phyloP scores from a whole-genome alignment of 2,797 vertebrate species.

The Rhinatrema bivittatum region DNA sequence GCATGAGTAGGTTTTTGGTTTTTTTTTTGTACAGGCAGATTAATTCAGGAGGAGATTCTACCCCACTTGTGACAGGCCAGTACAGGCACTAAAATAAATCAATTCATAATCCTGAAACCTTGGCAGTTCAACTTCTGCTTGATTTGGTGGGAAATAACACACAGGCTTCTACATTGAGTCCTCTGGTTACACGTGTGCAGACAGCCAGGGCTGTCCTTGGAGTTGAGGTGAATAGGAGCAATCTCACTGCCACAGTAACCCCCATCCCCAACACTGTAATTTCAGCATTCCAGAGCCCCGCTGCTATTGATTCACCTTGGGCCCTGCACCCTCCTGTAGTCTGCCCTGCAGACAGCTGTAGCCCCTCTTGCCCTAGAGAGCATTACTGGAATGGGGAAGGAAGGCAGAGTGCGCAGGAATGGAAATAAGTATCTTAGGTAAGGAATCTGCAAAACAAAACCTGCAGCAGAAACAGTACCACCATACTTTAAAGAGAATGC shows the following conservation, averaged over 20 bases:
- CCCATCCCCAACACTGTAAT: too few relatives aligned
- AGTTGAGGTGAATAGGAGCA: too few relatives aligned
- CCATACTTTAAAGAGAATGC: too few relatives aligned
- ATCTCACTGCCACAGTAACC: too few relatives aligned
- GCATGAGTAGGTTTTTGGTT: neutral
- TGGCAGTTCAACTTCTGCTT: slow-evolving; percentile 24
- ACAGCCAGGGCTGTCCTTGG: slow-evolving; percentile 21
- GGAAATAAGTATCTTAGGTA: slow-evolving; percentile 51
- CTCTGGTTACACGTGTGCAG: slow-evolving; percentile 31
- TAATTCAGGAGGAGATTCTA: slow-evolving; percentile 17
- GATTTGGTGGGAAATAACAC: slow-evolving; percentile 17
- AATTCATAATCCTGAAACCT: slow-evolving; percentile 34
- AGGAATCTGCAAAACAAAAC: too few relatives aligned
- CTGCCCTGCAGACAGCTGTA: too few relatives aligned
- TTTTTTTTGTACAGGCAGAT: neutral
- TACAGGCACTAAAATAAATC: slow-evolving; percentile 16
- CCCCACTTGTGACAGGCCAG: neutral
- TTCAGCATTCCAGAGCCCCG: too few relatives aligned
- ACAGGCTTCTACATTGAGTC: slow-evolving; percentile 25
- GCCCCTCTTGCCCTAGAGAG: slow-evolving; percentile 37
- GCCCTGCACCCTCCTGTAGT: too few relatives aligned
- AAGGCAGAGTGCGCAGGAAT: slow-evolving; percentile 30
- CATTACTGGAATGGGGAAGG: slow-evolving; percentile 45
- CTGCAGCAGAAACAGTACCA: too few relatives aligned
- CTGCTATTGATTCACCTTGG: too few relatives aligned